These are phyloP conservation scores for Xestia c-nigrum DNA, from an alignment of 2,888 invertebrate species.

Conservation along the genomic window DNA sequence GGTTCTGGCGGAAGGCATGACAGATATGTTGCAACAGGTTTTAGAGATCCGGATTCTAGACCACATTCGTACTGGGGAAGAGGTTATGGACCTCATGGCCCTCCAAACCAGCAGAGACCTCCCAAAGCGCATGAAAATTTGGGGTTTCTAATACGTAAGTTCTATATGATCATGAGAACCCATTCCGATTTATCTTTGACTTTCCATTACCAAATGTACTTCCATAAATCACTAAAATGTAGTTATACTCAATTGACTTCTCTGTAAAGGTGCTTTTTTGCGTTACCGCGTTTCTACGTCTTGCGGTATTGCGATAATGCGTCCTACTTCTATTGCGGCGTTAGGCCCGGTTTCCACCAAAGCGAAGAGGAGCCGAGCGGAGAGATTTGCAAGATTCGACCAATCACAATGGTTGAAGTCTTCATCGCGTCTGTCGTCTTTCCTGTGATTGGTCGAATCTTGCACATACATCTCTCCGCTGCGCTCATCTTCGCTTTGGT, in stretches of 20 bases:
- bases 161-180: background rate
- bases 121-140: constrained; percentile 52
- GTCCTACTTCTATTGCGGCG: too few species aligned
- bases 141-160: constrained; percentile 77
- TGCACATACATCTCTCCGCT: too few species aligned
- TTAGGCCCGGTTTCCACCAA: too few species aligned
- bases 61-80: constrained; percentile 63
- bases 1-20: constrained; percentile 1
- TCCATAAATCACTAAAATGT: background rate
- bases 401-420: too few species aligned
- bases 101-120: constrained; percentile 54
- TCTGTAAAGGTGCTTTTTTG: background rate
- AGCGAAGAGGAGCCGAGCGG: too few species aligned
- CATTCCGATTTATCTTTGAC: background rate
- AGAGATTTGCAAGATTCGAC: too few species aligned
- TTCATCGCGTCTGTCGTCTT: too few species aligned
- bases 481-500: too few species aligned
- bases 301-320: too few species aligned
- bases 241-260: background rate
- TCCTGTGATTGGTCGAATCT: too few species aligned
- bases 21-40: background rate
- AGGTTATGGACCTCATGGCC: constrained; percentile 75
- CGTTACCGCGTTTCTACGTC: too few species aligned
- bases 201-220: background rate
- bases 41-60: constrained; percentile 13